Base-by-base conservation (phyloP, 2,888 invertebrate species). In the Cyclophora albipunctata region DNA sequence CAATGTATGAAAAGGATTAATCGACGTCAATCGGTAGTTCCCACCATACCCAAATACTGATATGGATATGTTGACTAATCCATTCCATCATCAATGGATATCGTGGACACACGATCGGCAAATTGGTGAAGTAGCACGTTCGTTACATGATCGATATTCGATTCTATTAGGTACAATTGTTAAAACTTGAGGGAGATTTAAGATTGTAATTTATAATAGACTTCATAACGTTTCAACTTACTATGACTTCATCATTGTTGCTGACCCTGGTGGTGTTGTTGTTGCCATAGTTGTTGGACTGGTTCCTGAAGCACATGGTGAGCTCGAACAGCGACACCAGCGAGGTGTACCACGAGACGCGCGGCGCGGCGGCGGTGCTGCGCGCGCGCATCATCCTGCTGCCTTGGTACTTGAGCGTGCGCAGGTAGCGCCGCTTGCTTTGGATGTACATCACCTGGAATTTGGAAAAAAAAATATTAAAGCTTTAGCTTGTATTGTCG, bases 371-470 rank as follows among this genome's bases (percentile, higher is more conserved):
- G 2, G 55, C 40, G 7, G 65, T 56, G 7, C 69, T 67, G 55
- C 79, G 76, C 52, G 71, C 76, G 46, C 84, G 70, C 70, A 85
- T 77, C 56, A 73, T 69, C 3, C 89, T 79, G 62, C 80, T 78
- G 20, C 90, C 90, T 42, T 85, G 90, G 68, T 88, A 83, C 68
- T 90, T 90, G 0, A 91, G 73, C 0, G 86, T 79, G 55, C 89
- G 85, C 0, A 91, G 67, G 55, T 90, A 89, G 2, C 88, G 86
- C 0, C 91, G 84, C 58, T 81, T 79, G 64, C 87, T 80, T 71
- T 91, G 91, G 47, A 90, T 69, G 59, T 78, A 86, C 63, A 74
- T 84, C 34, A 91, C 90, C 91, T 91, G 66, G 2, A 45, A 52
- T 6, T 34, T 34, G 45, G 34, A 34, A 7, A 42, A 42, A n/a